Evolutionary conservation across 2,888 invertebrate genomes (phyloP).

Genomic region (Eugnorisma glareosa): DNA sequence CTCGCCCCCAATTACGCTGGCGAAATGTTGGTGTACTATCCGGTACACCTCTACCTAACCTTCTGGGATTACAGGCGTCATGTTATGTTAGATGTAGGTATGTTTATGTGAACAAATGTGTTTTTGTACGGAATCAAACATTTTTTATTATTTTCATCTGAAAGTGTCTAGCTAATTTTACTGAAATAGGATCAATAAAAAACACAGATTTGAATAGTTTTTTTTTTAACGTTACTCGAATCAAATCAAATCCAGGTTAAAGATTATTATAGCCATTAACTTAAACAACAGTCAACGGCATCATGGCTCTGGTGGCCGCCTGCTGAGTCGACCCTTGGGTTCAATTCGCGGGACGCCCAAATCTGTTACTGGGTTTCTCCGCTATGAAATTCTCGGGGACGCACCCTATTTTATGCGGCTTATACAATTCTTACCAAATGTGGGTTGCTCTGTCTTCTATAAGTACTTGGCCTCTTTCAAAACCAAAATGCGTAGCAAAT

Average conservation of each 20-base stretch:
- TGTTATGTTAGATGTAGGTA: too few relatives aligned
- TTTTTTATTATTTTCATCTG: too few relatives aligned
- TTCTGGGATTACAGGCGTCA: too few relatives aligned
- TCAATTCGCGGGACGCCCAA: neutral
- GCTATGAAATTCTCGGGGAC: neutral
- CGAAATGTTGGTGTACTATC: too few relatives aligned
- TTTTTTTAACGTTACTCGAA: neutral
- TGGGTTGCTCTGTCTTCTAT: neutral
- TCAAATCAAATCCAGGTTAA: neutral
- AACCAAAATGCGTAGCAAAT: neutral
- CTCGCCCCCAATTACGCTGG: too few relatives aligned
- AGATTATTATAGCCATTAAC: neutral
- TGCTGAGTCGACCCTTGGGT: neutral
- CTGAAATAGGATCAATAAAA: neutral
- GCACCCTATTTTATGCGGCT: neutral
- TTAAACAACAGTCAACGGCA: neutral
- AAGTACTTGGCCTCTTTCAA: neutral
- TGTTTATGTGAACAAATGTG: too few relatives aligned
- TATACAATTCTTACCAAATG: neutral
- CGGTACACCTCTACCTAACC: too few relatives aligned
- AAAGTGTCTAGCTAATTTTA: neutral
- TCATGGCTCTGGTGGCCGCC: neutral
- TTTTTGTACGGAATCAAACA: too few relatives aligned
- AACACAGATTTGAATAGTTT: neutral
- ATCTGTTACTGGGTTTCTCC: constrained; percentile 9